phyloP scores from a whole-genome alignment of 2,888 invertebrate species.

The Hipparchia sbordonii region DNA sequence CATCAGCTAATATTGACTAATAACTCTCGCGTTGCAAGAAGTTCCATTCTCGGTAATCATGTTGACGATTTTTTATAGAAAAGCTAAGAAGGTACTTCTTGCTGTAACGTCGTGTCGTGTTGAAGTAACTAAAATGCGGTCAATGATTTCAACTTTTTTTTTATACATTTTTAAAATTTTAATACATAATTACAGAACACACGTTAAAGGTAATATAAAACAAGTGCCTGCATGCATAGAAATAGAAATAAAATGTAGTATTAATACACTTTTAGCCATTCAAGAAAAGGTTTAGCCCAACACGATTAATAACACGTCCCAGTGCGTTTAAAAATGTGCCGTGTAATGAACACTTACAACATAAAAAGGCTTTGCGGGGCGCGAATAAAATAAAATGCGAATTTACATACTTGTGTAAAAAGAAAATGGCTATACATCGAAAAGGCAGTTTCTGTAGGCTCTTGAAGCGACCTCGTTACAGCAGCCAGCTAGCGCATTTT shows the following conservation, averaged over 20 bases:
- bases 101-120: too few species aligned
- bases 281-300: conserved; percentile 23
- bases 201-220: background rate
- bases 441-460: conserved; percentile 20
- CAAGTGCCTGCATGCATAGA: background rate
- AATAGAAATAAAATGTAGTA: conserved; percentile 1
- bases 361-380: conserved; percentile 29
- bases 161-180: background rate
- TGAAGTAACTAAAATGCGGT: too few species aligned
- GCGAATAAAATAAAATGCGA: conserved; percentile 35
- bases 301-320: conserved; percentile 25
- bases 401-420: conserved; percentile 28
- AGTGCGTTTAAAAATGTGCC: conserved; percentile 28
- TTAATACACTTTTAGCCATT: conserved; percentile 23
- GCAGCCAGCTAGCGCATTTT: conserved; percentile 8
- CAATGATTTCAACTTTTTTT: too few species aligned
- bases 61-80: too few species aligned
- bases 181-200: background rate
- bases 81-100: too few species aligned
- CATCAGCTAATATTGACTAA: too few species aligned
- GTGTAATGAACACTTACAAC: conserved; percentile 36
- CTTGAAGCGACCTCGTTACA: conserved; percentile 18
- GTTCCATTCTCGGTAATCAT: too few species aligned
- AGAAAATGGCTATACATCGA: conserved; percentile 31
- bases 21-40: too few species aligned